Base-by-base conservation (phyloP, 2,797 vertebrate genomes). In the Smutsia temminckii region DNA sequence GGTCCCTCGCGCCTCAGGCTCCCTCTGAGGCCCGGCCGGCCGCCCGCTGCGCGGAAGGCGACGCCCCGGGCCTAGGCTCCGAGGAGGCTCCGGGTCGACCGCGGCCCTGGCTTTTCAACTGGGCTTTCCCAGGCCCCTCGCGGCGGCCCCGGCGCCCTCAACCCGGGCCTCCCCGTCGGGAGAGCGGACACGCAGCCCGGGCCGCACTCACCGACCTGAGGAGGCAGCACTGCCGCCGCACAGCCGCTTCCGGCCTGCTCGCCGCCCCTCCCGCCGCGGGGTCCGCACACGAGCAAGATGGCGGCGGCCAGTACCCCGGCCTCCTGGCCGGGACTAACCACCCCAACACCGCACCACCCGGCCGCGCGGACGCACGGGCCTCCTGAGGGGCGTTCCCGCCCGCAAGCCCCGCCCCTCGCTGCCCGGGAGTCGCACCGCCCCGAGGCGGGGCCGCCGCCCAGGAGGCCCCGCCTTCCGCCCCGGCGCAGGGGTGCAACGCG, bases 131-230 rank as follows among this genome's bases (percentile, higher is more conserved):
- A 7, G 25, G 59, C 46, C 80, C 77, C 46, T 23, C 8, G 20
- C 64, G 16, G 37, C 8, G 11, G 11, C 21, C n/a, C 34, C 49
- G 0, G 3, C 23, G 27, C 77, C 40, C 37, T 2, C 3, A 11
- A 40, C 8, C 8, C 17, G 0, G 69, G 57, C 81, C 86, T 34
- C 57, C 40, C 27, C 3, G 13, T 14, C 32, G 0, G 17, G 5
- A 34, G 40, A 5, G 37, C 8, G 1, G 17, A 37, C 72, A 57
- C 78, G 29, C 78, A 1, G 64, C 37, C 80, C n/a, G 25, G 40
- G 63, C 86, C 72, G n/a, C 90, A 87, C 95, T 90, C 96, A 97
- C 97, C 59, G 57, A 97, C 97, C 95, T 78, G 87, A 61, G 51
- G 42, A 77, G 92, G 90, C 68, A 57, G 92, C 71, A 59, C 34